These are phyloP conservation scores for Limnodromus scolopaceus DNA, from an alignment of 2,797 vertebrate genomes.

Conservation along the genomic window DNA sequence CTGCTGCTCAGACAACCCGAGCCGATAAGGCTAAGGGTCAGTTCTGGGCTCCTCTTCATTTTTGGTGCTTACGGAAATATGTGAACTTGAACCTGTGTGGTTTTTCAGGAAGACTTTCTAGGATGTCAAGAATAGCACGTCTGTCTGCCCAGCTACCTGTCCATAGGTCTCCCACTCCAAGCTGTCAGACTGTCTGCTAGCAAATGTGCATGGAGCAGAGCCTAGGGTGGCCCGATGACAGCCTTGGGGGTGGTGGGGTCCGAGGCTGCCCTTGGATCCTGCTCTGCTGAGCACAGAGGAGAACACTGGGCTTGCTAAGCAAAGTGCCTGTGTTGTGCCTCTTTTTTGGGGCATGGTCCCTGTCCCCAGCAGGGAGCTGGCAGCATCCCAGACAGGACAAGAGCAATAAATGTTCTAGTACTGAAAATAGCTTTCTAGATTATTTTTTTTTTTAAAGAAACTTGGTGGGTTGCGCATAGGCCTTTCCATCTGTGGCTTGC, in stretches of 20 bases:
- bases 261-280: not conserved
- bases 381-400: not conserved
- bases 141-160: not conserved
- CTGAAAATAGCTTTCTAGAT: not conserved
- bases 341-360: accelerated
- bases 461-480: accelerated
- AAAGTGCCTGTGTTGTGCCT: not conserved
- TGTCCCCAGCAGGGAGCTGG: not conserved
- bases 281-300: accelerated
- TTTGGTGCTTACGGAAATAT: not conserved
- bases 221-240: not conserved
- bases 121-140: not conserved
- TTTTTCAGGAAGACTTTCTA: not conserved
- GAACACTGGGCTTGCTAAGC: not conserved
- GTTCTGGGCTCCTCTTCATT: not conserved
- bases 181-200: not conserved
- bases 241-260: accelerated
- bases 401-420: not conserved
- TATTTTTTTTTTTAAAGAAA: not conserved
- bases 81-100: accelerated
- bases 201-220: not conserved
- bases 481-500: not conserved
- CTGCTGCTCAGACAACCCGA: not conserved
- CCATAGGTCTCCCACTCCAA: accelerated
- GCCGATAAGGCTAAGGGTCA: too few relatives aligned